Evolutionary conservation across 2,888 invertebrate genomes (phyloP), one percentile per base, ranked within the genome.

Genomic region (Altica lythri): DNA sequence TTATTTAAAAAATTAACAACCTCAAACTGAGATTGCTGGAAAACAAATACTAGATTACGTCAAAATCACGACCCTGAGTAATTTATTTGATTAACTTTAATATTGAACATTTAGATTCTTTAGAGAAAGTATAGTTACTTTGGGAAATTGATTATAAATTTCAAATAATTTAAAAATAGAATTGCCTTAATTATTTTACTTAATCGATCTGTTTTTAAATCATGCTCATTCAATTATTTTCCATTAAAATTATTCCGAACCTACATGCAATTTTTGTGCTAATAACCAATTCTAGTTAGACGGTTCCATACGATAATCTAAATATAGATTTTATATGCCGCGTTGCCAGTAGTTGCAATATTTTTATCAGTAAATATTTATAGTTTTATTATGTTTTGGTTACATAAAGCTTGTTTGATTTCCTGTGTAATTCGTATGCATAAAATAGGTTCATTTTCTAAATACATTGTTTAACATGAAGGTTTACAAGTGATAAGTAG

Each of bases 261-360:
- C 16, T 27, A 19, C 27, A 13, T 27, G 32, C 19, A 22, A 57
- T 53, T 49, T 53, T 45, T 38, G 34, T 35, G 48, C 45, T 48
- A 53, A 49, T 57, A 52, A 37, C 49, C 47, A 22, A 29, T 34
- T 16, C 27, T n/a, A 27, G 22, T 42, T 14, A 16, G 25, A 37
- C 27, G 14, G 12, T 37, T 40, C 13, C 12, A 37, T 38, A 49
- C 32, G 45, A 42, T 25, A 22, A 10, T 35, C 59, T 59, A 59
- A 50, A 55, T 53, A 59, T 55, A 59, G 50, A 50, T 52, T 43
- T 46, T 30, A 53, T 53, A 37, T 44, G 46, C 35, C 14, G 18
- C 19, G 52, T 43, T 38, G 44, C 44, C 52, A 52, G 50, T 55
- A 47, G 49, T n/a, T 37, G 52, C 52, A 52, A 52, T 40, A 40